Evolutionary conservation across 1,140 invertebrate species (phyloP), one percentile per base, ranked within the genome.

Genomic region (Lepidurus apus): DNA sequence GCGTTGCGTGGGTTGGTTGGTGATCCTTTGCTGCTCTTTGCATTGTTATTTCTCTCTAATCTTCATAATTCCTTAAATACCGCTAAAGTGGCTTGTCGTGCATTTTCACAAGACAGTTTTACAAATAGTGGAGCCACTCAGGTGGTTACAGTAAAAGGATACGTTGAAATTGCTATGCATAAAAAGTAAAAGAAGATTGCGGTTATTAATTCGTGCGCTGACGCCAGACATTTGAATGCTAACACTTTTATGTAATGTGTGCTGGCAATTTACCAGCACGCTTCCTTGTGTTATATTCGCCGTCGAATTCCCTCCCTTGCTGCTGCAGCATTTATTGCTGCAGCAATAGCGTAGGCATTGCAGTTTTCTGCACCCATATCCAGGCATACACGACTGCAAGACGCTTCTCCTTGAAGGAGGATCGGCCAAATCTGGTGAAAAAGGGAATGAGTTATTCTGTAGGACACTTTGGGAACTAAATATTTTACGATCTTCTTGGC

Each of bases 241-340:
- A 65, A 65, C 21, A 65, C 53, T 65, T 65, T 1, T 65, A 65
- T 13, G 17, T 13, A 21, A 65, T 65, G 34, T 34, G 34, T 65
- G 53, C 17, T 65, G 13, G 53, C 53, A 65, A 13, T 65, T 21
- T 21, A 65, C 17, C 17, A 65, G 21, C 53, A 65, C 21, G 17
- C 53, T 13, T 65, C 53, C 34, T 5, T 17, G 53, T 65, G 53
- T 9, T 65, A 65, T 65, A 65, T 65, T 65, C 53, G 17, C 53
- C 53, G n/a, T 21, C 21, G 53, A 21, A n/a, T n/a, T 65, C 17
- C 9, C 21, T 65, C 34, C 34, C 34, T 34, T 34, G 34, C 34
- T 65, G 21, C 53, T 65, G 53, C 53, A 65, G 53, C 53, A 65
- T 65, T 65, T 65, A 65, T 65, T 65, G 53, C 53, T 65, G 53